Base-by-base conservation (phyloP, 2,113 vertebrate species). In the Ondatra zibethicus region DNA sequence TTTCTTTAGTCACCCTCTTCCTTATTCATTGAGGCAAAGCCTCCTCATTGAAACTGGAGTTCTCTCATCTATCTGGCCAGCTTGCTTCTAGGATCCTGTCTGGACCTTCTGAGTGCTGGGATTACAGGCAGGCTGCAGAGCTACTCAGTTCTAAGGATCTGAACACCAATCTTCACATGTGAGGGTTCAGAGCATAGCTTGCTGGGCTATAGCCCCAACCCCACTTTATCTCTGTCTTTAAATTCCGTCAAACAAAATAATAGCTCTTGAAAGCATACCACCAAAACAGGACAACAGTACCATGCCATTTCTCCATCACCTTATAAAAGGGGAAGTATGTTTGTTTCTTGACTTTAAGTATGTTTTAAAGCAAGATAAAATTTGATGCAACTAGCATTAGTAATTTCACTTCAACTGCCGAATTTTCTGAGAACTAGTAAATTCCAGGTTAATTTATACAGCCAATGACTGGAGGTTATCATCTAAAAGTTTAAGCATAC, bases 291-390 rank as follows among this genome's bases (percentile, higher is more conserved):
- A 70, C 13, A 81, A 45, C 91, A 92, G 5, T n/a, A 78, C 58
- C 14, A 23, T 91, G 29, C 42, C 47, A 31, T 81, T 93, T 95
- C 58, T 13, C 76, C 10, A 21, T 50, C 42, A 93, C 47, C 75
- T 42, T 25, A 39, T 61, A 93, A 91, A 93, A 91, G n/a, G 84
- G 93, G 33, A 84, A 94, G 47, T 76, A 9, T 45, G 13, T 89
- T 94, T 70, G 75, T 89, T 90, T 78, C 66, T 96, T 63, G n/a
- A 88, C 45, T 77, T 93, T 33, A 96, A 93, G 80, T 91, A 76
- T 86, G 9, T 92, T 94, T 86, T 63, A 80, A 73, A 94, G 36
- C 68, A 93, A 96, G 88, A 81, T 39, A 88, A 98, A 92, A 90
- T 65, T 82, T 58, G 33, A 17, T 61, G 31, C 70, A 91, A 70